phyloP scores from a whole-genome alignment of 1,140 invertebrate species.

The Drosophila triauraria region DNA sequence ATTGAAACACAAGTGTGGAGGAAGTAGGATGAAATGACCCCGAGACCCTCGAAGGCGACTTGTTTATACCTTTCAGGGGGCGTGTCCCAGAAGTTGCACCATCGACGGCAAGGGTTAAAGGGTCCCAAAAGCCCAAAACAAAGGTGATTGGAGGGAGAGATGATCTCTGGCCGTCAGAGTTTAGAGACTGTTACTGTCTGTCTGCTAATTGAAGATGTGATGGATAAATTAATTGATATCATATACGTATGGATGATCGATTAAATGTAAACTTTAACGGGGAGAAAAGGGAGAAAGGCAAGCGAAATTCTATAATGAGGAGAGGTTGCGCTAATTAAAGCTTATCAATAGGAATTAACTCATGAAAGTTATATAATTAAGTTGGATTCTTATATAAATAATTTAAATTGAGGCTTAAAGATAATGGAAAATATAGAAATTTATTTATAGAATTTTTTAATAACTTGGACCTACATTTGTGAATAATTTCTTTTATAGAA shows the following conservation, averaged over 20 bases:
- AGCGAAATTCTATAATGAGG: not conserved
- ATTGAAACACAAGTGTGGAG: conserved; percentile 48
- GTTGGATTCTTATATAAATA: not conserved
- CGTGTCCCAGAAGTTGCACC: conserved; percentile 64
- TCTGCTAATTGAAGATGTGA: conserved; percentile 52
- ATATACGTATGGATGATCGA: conserved; percentile 32
- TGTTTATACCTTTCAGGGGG: conserved; percentile 29
- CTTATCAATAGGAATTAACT: conserved; percentile 1
- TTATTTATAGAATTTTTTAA: not conserved
- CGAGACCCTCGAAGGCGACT: conserved; percentile 36
- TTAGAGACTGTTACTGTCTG: conserved; percentile 13
- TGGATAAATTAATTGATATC: conserved; percentile 50
- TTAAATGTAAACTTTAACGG: conserved; percentile 12
- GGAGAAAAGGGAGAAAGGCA: not conserved
- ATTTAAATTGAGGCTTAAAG: not conserved
- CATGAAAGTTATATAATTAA: not conserved
- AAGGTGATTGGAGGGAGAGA: conserved; percentile 12
- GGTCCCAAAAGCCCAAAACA: conserved; percentile 13
- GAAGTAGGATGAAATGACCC: conserved; percentile 49
- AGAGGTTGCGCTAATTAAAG: not conserved
- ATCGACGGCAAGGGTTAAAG: conserved; percentile 52
- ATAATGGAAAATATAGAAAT: not conserved
- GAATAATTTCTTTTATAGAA: not conserved
- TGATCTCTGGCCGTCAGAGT: conserved; percentile 22
- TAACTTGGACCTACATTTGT: too few species aligned